Percentiles rank a stretch among this genome's conserved stretches.
Evolutionary conservation across 1,140 invertebrate species (phyloP).

Genomic region (Carcinoscorpius rotundicauda): DNA sequence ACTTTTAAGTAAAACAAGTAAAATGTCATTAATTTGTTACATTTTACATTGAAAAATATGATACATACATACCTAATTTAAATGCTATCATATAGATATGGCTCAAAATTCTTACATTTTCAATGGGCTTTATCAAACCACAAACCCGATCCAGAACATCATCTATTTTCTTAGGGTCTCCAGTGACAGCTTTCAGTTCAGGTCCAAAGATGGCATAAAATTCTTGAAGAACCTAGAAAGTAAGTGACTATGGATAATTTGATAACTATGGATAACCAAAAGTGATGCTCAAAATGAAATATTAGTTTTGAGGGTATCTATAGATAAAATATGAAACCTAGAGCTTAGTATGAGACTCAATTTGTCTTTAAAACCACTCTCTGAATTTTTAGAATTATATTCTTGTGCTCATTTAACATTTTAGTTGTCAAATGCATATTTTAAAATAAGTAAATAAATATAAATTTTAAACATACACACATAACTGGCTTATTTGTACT

Average conservation of each 20-base stretch:
- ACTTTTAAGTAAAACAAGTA: not conserved
- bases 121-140: constrained; percentile 55
- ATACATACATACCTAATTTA: too few species aligned
- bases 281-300: too few species aligned
- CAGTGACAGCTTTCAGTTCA: constrained; percentile 70
- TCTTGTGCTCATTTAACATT: too few species aligned
- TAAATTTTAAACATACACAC: too few species aligned
- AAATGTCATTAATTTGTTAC: not conserved
- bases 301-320: too few species aligned
- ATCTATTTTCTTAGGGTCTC: constrained; percentile 69
- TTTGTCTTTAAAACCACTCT: too few species aligned
- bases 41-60: not conserved
- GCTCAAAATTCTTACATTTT: constrained; percentile 27
- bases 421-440: too few species aligned
- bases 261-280: constrained; percentile 35
- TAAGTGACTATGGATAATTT: constrained; percentile 3
- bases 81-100: not conserved
- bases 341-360: too few species aligned
- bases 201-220: constrained; percentile 79
- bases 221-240: constrained; percentile 54
- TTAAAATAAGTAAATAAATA: too few species aligned
- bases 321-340: too few species aligned
- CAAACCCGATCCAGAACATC: constrained; percentile 58
- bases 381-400: too few species aligned
- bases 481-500: too few species aligned